phyloP scores from a whole-genome alignment of 2,113 vertebrate species.

The Ammodramus savannarum region DNA sequence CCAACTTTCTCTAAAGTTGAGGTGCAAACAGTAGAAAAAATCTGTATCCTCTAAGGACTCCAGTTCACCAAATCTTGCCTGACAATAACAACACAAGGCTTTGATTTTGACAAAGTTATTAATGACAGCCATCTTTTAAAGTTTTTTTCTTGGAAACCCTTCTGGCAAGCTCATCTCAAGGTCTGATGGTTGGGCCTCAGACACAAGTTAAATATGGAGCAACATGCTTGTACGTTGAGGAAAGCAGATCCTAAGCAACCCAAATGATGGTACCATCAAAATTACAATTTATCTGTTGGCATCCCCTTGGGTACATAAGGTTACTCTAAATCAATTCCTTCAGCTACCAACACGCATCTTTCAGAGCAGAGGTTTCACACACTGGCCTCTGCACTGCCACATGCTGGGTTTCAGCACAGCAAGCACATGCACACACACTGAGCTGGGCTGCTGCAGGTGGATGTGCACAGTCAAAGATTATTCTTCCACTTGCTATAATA shows the following conservation, averaged over 20 bases:
- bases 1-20: neutral
- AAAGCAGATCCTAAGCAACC: neutral
- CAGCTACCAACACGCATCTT: neutral
- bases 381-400: neutral
- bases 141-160: neutral
- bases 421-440: rapidly evolving
- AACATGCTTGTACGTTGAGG: rapidly evolving
- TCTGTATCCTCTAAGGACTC: rapidly evolving
- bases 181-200: neutral
- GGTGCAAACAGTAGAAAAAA: neutral
- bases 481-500: neutral
- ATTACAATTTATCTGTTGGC: neutral
- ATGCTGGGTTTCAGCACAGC: neutral
- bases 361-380: neutral
- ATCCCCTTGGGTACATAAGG: neutral
- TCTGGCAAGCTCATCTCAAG: neutral
- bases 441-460: neutral
- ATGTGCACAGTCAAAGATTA: neutral
- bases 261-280: rapidly evolving
- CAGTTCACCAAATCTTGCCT: neutral
- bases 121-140: neutral
- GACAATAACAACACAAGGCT: neutral
- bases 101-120: neutral
- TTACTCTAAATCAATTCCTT: neutral
- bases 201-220: neutral